Conservation (phyloP, 1,140 invertebrate genomes). For the Pectinophora gossypiella region DNA sequence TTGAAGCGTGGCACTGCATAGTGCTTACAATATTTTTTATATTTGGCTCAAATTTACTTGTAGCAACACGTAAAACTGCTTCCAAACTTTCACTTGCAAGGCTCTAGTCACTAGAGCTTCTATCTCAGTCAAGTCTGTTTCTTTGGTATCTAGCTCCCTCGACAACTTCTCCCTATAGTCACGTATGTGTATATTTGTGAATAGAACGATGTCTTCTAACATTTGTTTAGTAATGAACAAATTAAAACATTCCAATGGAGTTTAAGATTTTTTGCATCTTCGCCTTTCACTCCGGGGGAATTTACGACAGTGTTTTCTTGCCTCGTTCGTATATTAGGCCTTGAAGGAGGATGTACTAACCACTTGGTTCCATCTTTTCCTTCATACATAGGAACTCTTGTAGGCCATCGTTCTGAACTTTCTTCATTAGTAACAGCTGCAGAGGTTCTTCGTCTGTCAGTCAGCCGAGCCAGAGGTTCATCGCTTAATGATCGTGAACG, state of each 20-base stretch:
- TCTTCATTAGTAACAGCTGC: no score
- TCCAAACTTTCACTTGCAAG: no score
- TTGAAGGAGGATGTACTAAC: slow-evolving; percentile 13
- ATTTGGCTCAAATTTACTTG: no score
- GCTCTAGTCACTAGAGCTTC: no score
- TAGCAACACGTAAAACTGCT: no score
- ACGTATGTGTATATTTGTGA: slow-evolving; percentile 5
- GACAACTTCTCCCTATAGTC: slow-evolving; percentile 1
- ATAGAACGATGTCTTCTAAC: slow-evolving; percentile 4
- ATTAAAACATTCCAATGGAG: slow-evolving; percentile 6
- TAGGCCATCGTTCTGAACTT: background rate
- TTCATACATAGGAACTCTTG: slow-evolving; percentile 18
- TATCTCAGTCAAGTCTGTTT: slow-evolving; percentile 1
- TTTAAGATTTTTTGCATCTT: slow-evolving; percentile 3
- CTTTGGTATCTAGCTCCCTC: slow-evolving; percentile 3
- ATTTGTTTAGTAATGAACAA: slow-evolving; percentile 5
- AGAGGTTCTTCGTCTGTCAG: no score
- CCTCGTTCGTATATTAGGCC: slow-evolving; percentile 19
- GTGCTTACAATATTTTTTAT: no score
- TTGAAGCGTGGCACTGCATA: no score
- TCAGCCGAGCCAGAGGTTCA: no score
- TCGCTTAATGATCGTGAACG: no score
- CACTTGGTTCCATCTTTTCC: slow-evolving; percentile 22
- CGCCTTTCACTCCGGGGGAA: slow-evolving; percentile 6
- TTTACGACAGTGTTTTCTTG: slow-evolving; percentile 17